Conservation (phyloP, 2,888 invertebrate species). For the Ormia ochracea region DNA sequence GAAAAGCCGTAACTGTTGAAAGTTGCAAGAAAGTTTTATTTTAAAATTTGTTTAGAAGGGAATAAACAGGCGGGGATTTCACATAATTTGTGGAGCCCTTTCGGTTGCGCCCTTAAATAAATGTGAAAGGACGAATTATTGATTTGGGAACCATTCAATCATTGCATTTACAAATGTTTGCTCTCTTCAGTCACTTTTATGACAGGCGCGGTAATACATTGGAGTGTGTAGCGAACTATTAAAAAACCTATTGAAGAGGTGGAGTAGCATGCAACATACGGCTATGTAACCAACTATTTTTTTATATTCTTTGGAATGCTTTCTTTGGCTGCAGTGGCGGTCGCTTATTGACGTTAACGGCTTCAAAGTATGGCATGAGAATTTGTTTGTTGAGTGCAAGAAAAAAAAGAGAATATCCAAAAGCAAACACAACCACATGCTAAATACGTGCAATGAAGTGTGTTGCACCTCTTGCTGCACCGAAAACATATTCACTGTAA, state of each 20-base stretch:
- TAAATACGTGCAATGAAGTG: conserved; percentile 30
- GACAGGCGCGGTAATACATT: no score
- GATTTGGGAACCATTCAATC: no score
- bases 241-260: background rate
- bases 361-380: conserved; percentile 58
- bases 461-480: conserved; percentile 28
- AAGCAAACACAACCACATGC: background rate
- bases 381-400: conserved; percentile 43
- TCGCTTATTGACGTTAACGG: conserved; percentile 60
- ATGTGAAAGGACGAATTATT: no score
- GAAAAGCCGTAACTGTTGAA: no score
- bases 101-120: no score
- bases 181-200: no score
- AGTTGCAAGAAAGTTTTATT: no score
- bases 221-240: background rate
- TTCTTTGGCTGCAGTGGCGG: conserved; percentile 56
- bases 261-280: conserved; percentile 12
- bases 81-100: no score
- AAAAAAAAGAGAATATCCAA: background rate
- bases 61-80: no score
- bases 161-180: no score
- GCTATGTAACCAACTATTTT: background rate
- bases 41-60: no score
- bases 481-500: conserved; percentile 46
- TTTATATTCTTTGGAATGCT: background rate